Evolutionary conservation across 2,797 vertebrate species (phyloP).

Genomic region (Psittacula echo): DNA sequence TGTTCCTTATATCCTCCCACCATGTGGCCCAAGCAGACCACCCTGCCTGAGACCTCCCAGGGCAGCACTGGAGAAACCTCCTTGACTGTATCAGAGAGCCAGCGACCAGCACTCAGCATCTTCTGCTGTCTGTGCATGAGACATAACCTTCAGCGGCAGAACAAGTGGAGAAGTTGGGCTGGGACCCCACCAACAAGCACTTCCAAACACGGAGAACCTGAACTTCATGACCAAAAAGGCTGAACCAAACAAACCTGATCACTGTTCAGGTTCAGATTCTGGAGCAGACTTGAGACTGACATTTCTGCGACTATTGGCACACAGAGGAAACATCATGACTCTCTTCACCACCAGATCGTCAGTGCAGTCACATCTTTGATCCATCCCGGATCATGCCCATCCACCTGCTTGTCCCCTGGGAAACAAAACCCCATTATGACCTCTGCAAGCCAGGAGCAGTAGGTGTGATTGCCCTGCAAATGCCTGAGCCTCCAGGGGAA

Average conservation of each 20-base stretch:
- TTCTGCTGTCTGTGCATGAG: fast-evolving
- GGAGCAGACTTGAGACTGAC: background rate
- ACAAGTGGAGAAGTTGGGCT: background rate
- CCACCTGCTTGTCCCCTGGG: background rate
- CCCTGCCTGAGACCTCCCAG: background rate
- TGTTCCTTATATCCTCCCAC: background rate
- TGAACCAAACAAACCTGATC: background rate
- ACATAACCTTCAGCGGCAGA: background rate
- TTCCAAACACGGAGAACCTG: background rate
- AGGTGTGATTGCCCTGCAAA: background rate
- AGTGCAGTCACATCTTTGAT: background rate
- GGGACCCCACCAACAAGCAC: too few species aligned
- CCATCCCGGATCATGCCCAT: background rate
- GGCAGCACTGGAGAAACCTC: background rate
- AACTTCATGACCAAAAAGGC: background rate
- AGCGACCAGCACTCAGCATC: fast-evolving
- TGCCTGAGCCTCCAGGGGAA: background rate
- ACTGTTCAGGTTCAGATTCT: background rate
- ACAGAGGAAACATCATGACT: background rate
- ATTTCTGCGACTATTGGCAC: background rate
- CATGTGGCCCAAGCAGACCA: background rate
- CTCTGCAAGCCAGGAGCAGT: background rate
- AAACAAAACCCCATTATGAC: background rate
- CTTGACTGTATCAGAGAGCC: background rate
- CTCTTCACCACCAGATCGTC: background rate